Evolutionary conservation across 1,140 invertebrate genomes (phyloP), one percentile per base, ranked within the genome.

Genomic region (Diploscapter pachys): DNA sequence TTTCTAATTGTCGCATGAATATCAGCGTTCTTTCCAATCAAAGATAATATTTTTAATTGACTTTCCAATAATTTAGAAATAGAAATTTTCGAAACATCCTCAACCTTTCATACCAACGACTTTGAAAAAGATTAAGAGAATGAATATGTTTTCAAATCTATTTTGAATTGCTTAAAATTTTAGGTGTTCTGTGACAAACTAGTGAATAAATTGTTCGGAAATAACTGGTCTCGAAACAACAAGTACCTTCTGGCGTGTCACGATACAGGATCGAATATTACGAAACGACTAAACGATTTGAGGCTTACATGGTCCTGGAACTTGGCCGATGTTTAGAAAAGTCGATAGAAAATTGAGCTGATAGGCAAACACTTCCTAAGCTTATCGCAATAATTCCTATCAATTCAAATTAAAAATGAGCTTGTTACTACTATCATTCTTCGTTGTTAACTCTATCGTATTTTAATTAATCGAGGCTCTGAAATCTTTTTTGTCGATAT

Each of bases 121-220:
- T 11, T 57, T 75, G 13, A 54, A 65, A 13, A 66, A 9, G 0
- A 49, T 78, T 53, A 31, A 31, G 31, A 31, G 31, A 31, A 31
- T 31, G 31, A 31, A 31, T 31, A 31, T 31, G 1, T 31, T 31
- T 31, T 31, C 31, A 31, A 31, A 31, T 31, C 31, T 5, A 8
- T 11, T 57, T 75, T 50, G 49, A 65, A 13, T 56, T 6, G 5
- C 6, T 78, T 53, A 51, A 48, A 52, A 68, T 71, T 79, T 31
- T 61, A 84, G 83, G 84, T 84, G 2, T 85, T 85, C 64, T 85
- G 83, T 57, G 72, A 80, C 13, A 85, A 85, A 67, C 67, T 85
- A 49, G 80, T 85, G 9, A 72, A 78, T 49, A 80, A 79, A 64
- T 63, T 85, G 6, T 85, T 85, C 65, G 83, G 85, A 48, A 77